These are phyloP conservation scores for Gallinago paraguaiae DNA, from an alignment of 2,113 vertebrate species.

Conservation along the genomic window DNA sequence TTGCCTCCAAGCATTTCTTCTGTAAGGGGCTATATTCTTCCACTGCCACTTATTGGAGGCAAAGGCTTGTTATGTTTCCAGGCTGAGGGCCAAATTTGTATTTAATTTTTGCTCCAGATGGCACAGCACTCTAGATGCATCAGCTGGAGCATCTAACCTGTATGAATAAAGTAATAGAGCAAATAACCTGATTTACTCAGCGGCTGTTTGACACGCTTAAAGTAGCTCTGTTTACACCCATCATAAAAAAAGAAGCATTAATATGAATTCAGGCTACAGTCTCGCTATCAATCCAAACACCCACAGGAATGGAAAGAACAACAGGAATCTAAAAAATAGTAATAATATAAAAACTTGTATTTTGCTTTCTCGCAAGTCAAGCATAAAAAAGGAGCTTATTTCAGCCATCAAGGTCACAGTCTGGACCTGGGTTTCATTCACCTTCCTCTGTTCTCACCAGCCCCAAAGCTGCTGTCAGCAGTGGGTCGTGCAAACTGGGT, in stretches of 20 bases:
- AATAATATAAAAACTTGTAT: background rate
- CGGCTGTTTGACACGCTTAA: background rate
- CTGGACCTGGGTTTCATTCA: background rate
- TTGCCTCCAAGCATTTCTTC: background rate
- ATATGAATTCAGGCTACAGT: background rate
- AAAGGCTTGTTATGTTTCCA: background rate
- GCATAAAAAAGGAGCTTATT: background rate
- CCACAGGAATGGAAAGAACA: background rate
- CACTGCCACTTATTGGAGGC: background rate
- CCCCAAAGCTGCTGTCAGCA: background rate
- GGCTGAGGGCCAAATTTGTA: conserved; percentile 46
- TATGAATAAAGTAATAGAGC: conserved; percentile 42
- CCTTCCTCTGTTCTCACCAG: background rate
- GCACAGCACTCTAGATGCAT: conserved; percentile 6
- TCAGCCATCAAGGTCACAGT: background rate
- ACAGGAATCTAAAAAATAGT: background rate
- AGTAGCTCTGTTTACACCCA: background rate
- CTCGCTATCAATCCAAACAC: accelerated
- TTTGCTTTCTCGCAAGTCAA: background rate
- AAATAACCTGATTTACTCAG: conserved; percentile 39
- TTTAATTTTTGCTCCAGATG: conserved; percentile 53
- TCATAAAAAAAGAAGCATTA: background rate
- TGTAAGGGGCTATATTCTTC: background rate
- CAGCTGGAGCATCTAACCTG: conserved; percentile 34
- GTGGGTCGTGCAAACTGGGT: accelerated